Percentiles rank a stretch among this genome's conserved stretches.
phyloP scores from a whole-genome alignment of 2,888 invertebrate species.

The Teleogryllus oceanicus region DNA sequence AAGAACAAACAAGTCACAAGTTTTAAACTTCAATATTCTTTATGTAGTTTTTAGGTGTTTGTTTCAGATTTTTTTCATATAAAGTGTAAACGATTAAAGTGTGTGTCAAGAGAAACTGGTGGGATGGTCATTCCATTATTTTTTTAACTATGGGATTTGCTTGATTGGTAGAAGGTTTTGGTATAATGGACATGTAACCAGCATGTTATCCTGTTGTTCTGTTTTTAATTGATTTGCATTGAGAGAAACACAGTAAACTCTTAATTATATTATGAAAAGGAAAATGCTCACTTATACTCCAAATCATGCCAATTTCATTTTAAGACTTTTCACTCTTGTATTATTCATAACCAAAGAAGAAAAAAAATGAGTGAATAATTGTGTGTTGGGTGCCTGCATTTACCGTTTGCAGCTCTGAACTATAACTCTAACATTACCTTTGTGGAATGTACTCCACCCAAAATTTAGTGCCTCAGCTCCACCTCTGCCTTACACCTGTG shows the following conservation, averaged over 20 bases:
- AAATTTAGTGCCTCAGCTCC: too few relatives aligned
- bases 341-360: too few relatives aligned
- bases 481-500: too few relatives aligned
- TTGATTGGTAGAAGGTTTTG: slow-evolving; percentile 2
- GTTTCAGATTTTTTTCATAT: background rate
- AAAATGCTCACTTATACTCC: too few relatives aligned
- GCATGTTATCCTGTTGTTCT: background rate
- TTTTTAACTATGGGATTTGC: slow-evolving; percentile 4
- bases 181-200: background rate
- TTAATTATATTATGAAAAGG: background rate
- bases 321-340: too few relatives aligned
- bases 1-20: background rate
- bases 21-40: background rate
- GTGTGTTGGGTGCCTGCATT: too few relatives aligned
- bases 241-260: background rate
- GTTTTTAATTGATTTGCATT: background rate
- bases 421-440: too few relatives aligned
- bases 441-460: too few relatives aligned
- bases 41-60: background rate
- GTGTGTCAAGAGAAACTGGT: slow-evolving; percentile 10
- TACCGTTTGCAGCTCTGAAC: too few relatives aligned
- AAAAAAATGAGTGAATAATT: too few relatives aligned
- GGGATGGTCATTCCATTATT: slow-evolving; percentile 9
- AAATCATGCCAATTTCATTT: too few relatives aligned
- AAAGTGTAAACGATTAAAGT: slow-evolving; percentile 2